These are phyloP conservation scores for Melopsittacus undulatus DNA, from an alignment of 2,797 vertebrate genomes.

Conservation along the genomic window DNA sequence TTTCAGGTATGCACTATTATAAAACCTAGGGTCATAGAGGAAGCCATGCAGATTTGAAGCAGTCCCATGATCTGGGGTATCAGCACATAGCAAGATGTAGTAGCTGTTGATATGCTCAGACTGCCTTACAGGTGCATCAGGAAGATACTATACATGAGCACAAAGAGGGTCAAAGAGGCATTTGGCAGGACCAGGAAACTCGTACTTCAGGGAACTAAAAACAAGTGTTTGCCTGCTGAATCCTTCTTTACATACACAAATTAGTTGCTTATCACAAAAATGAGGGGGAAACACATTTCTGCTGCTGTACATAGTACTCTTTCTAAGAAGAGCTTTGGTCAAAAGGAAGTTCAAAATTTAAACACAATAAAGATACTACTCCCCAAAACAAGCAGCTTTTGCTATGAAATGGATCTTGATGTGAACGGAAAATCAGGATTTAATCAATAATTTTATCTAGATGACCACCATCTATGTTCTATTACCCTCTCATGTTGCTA, in stretches of 20 bases:
- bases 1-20: not conserved
- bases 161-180: not conserved
- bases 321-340: not conserved
- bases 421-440: not conserved
- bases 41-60: not conserved
- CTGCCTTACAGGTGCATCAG: not conserved
- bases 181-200: not conserved
- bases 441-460: not conserved
- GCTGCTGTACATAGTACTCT: not conserved
- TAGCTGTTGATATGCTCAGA: not conserved
- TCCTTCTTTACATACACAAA: not conserved
- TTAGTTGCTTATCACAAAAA: not conserved
- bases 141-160: not conserved
- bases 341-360: not conserved
- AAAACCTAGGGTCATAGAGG: not conserved
- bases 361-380: not conserved
- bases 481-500: not conserved
- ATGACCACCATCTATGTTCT: not conserved
- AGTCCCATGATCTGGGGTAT: no score
- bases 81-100: not conserved
- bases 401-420: not conserved
- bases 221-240: not conserved
- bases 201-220: not conserved
- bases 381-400: rapidly evolving
- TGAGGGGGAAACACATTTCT: not conserved